Conservation (phyloP, 1,140 invertebrate genomes). For the Drosophila setifemur region DNA sequence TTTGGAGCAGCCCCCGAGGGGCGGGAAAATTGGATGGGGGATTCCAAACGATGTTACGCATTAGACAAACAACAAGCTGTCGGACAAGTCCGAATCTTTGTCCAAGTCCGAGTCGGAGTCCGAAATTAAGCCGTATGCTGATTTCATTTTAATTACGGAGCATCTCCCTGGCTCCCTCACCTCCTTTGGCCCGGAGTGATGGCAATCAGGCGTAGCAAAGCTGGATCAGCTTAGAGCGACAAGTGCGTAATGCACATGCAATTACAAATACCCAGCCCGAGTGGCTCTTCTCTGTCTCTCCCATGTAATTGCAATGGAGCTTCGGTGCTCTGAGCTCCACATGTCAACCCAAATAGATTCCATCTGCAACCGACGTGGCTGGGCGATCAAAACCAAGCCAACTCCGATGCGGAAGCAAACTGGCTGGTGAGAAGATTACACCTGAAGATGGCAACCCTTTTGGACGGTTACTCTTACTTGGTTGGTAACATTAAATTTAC, state of each 20-base stretch:
- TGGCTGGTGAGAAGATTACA: slow-evolving; percentile 12
- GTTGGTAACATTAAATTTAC: too few species aligned
- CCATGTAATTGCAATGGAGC: slow-evolving; percentile 55
- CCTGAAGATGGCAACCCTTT: background rate
- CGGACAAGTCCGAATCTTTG: slow-evolving; percentile 33
- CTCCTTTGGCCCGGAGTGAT: slow-evolving; percentile 32
- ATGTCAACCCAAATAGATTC: slow-evolving; percentile 61
- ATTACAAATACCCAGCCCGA: slow-evolving; percentile 49
- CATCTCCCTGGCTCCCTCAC: slow-evolving; percentile 12
- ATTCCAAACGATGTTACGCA: slow-evolving; percentile 75
- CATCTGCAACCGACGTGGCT: slow-evolving; percentile 15
- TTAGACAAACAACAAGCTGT: slow-evolving; percentile 78
- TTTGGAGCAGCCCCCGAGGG: slow-evolving; percentile 58
- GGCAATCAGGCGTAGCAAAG: slow-evolving; percentile 76
- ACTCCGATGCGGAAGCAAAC: background rate
- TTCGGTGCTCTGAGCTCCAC: slow-evolving; percentile 18
- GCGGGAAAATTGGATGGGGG: background rate
- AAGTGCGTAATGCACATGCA: slow-evolving; percentile 76
- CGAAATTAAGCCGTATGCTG: slow-evolving; percentile 76
- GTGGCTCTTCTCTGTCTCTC: slow-evolving; percentile 24
- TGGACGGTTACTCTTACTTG: background rate
- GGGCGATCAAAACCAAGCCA: slow-evolving; percentile 23
- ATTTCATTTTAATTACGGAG: slow-evolving; percentile 79
- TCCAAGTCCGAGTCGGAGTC: slow-evolving; percentile 7
- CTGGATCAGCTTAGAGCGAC: slow-evolving; percentile 79